A percentile compares a stretch with the other conserved stretches of the same genome.
phyloP scores from a whole-genome alignment of 2,113 vertebrate genomes.

The Lathamus discolor region DNA sequence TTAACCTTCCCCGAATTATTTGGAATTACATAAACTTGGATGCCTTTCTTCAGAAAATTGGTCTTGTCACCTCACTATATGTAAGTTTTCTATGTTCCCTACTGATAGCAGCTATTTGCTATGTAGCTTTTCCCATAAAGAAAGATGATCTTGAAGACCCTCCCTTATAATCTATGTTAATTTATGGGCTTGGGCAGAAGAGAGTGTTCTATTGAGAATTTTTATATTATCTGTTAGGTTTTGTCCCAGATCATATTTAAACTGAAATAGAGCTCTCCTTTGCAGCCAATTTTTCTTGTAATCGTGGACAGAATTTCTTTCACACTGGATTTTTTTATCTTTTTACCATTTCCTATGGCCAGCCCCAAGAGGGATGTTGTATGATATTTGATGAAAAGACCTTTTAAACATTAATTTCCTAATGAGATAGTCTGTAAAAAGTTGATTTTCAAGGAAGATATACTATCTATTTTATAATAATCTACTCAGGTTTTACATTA shows the following conservation, averaged over 20 bases:
- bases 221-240: neutral
- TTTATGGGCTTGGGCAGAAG: neutral
- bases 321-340: neutral
- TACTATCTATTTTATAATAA: neutral
- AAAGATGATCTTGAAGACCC: fast-evolving
- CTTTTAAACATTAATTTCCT: neutral
- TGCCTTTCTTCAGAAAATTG: neutral
- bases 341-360: neutral
- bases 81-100: neutral
- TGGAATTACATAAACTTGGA: neutral
- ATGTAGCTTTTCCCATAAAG: neutral
- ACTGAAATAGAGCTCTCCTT: neutral
- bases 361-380: neutral
- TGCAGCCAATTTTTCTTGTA: neutral
- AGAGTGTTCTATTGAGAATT: neutral
- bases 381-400: neutral
- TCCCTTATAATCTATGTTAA: neutral
- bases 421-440: neutral
- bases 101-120: neutral
- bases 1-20: neutral
- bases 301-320: neutral
- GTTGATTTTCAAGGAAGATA: neutral
- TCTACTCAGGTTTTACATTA: neutral
- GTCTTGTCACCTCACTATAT: neutral
- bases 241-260: neutral